Base-by-base conservation (phyloP, 2,797 vertebrate species). In the Poecilia gillii region DNA sequence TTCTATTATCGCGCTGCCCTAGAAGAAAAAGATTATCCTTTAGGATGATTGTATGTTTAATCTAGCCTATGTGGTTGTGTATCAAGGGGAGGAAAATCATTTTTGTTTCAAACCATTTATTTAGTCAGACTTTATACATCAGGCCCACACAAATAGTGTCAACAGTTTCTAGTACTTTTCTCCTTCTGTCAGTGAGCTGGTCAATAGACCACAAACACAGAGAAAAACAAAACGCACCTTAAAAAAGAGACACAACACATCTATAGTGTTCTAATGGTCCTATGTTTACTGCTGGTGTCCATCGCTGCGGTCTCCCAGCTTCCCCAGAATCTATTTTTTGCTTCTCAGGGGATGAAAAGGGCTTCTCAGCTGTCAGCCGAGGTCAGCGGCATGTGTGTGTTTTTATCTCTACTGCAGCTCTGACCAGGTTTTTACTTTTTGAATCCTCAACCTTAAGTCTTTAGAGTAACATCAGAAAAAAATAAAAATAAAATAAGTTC, bases 321-420 rank as follows among this genome's bases (percentile, higher is more conserved):
- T 84, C 84, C 74, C 85, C 46, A 9, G 81, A 77, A 83, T 82
- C 81, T 89, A 76, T 87, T 86, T 87, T 82, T 74, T 57, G 74
- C 79, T 84, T 78, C 82, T 85, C 53, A 14, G 68, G 74, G 73
- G 77, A 31, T 75, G 85, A 82, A 75, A 31, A 64, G 64, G 66
- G 73, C 43, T 73, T 84, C 76, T 82, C 76, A 74, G 86, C 80
- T 87, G 88, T 92, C 91, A 92, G 88, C 80, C 11, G 80, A 90
- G 93, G 92, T 93, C 91, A 90, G 71, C 75, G 2, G 74, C 76
- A 3, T 74, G 1, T 74, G 36, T 81, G 86, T 88, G 77, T 83
- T 88, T 89, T 90, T 87, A 85, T 88, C 81, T 76, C 59, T 31
- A 46, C 80, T 72, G 62, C 11, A 68, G 76, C 82, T 83, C 85